Evolutionary conservation across 2,113 vertebrate species (phyloP).

Genomic region (Thalassoma bifasciatum): DNA sequence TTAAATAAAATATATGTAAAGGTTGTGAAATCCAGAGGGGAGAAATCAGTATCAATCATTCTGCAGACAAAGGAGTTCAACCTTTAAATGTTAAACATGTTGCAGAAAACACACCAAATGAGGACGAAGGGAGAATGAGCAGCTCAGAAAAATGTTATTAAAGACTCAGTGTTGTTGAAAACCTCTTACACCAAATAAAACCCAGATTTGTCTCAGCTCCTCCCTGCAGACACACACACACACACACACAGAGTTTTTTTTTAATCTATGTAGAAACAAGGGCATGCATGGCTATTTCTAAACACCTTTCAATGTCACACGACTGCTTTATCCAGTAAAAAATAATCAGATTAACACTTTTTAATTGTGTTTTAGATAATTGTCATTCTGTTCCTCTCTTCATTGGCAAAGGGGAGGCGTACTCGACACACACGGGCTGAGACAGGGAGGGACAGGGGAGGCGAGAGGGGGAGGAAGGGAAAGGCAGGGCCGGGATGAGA

Average conservation of each 20-base stretch:
- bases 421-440: slow-evolving; percentile 11
- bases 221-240: background rate
- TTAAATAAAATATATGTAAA: background rate
- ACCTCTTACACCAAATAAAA: slow-evolving; percentile 31
- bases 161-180: background rate
- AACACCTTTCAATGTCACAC: slow-evolving; percentile 79
- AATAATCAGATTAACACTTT: slow-evolving; percentile 81
- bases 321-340: slow-evolving; percentile 75
- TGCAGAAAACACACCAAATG: too few relatives aligned
- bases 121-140: background rate
- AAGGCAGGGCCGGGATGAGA: background rate
- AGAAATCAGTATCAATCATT: background rate
- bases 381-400: slow-evolving; percentile 76
- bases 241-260: slow-evolving; percentile 54
- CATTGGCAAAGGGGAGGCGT: slow-evolving; percentile 51
- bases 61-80: background rate
- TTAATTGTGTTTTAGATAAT: slow-evolving; percentile 83
- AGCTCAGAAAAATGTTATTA: background rate
- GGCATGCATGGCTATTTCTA: slow-evolving; percentile 60
- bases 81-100: background rate
- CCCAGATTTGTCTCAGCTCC: too few relatives aligned
- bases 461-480: slow-evolving; percentile 17
- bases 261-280: slow-evolving; percentile 59
- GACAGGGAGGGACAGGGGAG: slow-evolving; percentile 14
- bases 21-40: background rate